Conservation (phyloP, 2,888 invertebrate genomes). For the Cryptocheilus praepositus region DNA sequence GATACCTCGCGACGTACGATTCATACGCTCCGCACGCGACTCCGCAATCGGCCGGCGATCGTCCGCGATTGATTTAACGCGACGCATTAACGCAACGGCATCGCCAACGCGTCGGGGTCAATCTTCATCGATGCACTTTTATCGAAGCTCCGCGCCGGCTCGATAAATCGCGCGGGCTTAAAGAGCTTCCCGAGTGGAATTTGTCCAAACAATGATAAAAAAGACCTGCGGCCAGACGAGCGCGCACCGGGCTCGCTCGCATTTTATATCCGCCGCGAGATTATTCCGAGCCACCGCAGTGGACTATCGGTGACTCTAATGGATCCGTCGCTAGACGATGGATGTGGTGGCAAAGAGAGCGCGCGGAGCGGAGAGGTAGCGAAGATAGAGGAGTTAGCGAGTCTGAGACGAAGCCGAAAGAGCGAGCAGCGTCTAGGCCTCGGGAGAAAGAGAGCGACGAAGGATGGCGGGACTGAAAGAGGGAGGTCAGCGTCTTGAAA, state of each 20-base stretch:
- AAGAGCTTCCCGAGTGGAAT: neutral
- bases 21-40: neutral
- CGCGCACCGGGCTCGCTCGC: slow-evolving; percentile 33
- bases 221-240: slow-evolving; percentile 33
- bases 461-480: slow-evolving; percentile 16
- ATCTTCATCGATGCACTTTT: too few species aligned
- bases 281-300: slow-evolving; percentile 18
- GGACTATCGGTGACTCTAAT: slow-evolving; percentile 33
- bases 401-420: slow-evolving; percentile 12
- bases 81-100: too few species aligned
- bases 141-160: too few species aligned
- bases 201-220: slow-evolving; percentile 2
- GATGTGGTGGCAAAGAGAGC: slow-evolving; percentile 14
- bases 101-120: too few species aligned
- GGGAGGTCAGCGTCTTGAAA: slow-evolving; percentile 39
- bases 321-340: slow-evolving; percentile 36
- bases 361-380: slow-evolving; percentile 22
- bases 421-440: too few species aligned
- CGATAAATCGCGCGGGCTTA: neutral
- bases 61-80: too few species aligned
- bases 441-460: slow-evolving; percentile 6
- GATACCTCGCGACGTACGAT: neutral
- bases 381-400: slow-evolving; percentile 7
- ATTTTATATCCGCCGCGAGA: neutral
- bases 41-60: too few species aligned